phyloP scores from a whole-genome alignment of 2,888 invertebrate genomes.

The Lordiphosa andalusiaca region DNA sequence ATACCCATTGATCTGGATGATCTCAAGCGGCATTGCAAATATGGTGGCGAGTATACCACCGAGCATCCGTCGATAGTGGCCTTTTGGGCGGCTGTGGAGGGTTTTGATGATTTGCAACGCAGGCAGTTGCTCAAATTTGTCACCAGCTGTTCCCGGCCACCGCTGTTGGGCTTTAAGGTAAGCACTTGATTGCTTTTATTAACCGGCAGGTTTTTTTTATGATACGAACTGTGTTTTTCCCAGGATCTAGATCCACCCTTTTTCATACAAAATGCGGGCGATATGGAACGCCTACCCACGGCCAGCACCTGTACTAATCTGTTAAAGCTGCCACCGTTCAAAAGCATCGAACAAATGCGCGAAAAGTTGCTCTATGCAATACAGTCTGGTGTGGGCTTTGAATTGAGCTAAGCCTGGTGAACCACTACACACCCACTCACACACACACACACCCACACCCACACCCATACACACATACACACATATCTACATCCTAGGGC shows the following conservation, averaged over 20 bases:
- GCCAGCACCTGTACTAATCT: slow-evolving; percentile 99
- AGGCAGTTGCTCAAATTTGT: slow-evolving; percentile 97
- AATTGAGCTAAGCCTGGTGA: slow-evolving; percentile 86
- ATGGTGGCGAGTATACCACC: slow-evolving; percentile 91
- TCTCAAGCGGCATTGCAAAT: slow-evolving; percentile 91
- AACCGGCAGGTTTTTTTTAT: not conserved
- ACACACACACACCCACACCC: slow-evolving; percentile 16
- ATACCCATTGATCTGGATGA: slow-evolving; percentile 96
- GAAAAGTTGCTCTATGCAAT: slow-evolving; percentile 95
- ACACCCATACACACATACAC: slow-evolving; percentile 14
- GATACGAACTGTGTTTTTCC: not conserved
- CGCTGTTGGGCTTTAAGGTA: slow-evolving; percentile 97
- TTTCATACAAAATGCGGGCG: slow-evolving; percentile 96
- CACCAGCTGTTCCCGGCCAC: slow-evolving; percentile 98
- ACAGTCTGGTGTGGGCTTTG: slow-evolving; percentile 97
- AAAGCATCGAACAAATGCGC: slow-evolving; percentile 87
- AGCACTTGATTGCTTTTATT: slow-evolving; percentile 14
- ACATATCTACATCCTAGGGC: slow-evolving; percentile 45
- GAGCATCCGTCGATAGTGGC: slow-evolving; percentile 91
- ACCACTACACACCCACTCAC: slow-evolving; percentile 1
- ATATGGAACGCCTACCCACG: slow-evolving; percentile 94
- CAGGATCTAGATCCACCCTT: slow-evolving; percentile 97
- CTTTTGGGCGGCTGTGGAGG: slow-evolving; percentile 94
- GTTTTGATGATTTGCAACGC: slow-evolving; percentile 91
- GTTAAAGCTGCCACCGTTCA: slow-evolving; percentile 95